These are phyloP conservation scores for Octopus bimaculoides DNA, from an alignment of 1,140 invertebrate species.

Conservation along the genomic window DNA sequence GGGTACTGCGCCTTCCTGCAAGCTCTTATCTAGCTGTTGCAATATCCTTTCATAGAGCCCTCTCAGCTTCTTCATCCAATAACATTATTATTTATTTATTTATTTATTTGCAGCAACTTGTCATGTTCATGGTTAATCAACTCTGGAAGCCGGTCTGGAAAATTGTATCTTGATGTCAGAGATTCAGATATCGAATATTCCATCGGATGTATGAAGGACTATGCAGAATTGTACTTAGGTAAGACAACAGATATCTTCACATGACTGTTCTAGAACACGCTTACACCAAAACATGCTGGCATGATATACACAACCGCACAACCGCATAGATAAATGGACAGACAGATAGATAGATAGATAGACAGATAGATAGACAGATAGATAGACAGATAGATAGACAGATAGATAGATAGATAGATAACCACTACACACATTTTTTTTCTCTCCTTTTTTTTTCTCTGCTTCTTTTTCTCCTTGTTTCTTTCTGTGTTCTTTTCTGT, in stretches of 20 bases:
- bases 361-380: too few species aligned
- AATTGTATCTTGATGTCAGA: conserved; percentile 8
- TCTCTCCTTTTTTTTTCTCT: too few species aligned
- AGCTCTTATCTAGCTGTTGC: not conserved
- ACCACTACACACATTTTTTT: too few species aligned
- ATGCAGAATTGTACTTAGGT: conserved; percentile 10
- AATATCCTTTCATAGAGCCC: not conserved
- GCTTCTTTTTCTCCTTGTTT: too few species aligned
- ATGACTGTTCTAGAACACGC: too few species aligned
- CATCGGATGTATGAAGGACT: conserved; percentile 11
- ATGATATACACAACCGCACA: too few species aligned
- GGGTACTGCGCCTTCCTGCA: not conserved
- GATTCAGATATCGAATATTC: conserved; percentile 12
- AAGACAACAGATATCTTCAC: not conserved
- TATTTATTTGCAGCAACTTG: not conserved
- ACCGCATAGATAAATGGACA: too few species aligned
- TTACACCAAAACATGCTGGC: too few species aligned
- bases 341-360: too few species aligned
- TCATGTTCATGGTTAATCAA: conserved; percentile 13
- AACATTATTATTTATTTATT: not conserved
- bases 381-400: too few species aligned
- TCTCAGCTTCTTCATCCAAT: not conserved
- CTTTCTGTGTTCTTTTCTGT: too few species aligned
- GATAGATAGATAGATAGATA: too few species aligned
- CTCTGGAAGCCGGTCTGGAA: not conserved